These are phyloP conservation scores for Tribolium madens DNA, from an alignment of 1,140 invertebrate species.

Conservation along the genomic window DNA sequence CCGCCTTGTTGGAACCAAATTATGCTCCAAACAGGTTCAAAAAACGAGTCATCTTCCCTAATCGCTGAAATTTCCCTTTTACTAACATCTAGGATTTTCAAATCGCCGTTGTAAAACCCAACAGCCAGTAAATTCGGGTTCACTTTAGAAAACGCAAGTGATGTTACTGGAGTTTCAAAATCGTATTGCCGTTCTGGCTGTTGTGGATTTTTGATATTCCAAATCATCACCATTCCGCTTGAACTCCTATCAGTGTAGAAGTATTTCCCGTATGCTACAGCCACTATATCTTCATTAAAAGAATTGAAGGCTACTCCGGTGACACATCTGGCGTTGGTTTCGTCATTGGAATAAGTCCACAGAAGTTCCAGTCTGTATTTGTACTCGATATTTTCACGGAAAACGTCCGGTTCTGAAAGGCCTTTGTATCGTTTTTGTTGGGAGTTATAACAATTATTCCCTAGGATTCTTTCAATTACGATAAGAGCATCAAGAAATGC, in stretches of 20 bases:
- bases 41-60: conserved; percentile 66
- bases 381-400: conserved; percentile 72
- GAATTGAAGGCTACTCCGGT: conserved; percentile 74
- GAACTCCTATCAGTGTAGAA: conserved; percentile 66
- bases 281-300: conserved; percentile 73
- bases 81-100: conserved; percentile 78
- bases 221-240: conserved; percentile 80
- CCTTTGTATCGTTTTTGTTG: conserved; percentile 77
- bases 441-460: conserved; percentile 73
- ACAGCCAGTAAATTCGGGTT: conserved; percentile 67
- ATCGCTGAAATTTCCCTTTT: conserved; percentile 67
- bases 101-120: conserved; percentile 81
- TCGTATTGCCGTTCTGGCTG: conserved; percentile 80
- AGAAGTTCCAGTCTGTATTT: conserved; percentile 74
- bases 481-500: conserved; percentile 73
- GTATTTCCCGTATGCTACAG: conserved; percentile 77
- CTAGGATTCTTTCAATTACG: conserved; percentile 77
- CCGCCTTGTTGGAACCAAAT: conserved; percentile 69
- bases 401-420: conserved; percentile 67
- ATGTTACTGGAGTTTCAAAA: conserved; percentile 78
- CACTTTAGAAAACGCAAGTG: conserved; percentile 77
- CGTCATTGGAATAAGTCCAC: conserved; percentile 72
- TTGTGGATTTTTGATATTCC: conserved; percentile 88
- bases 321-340: conserved; percentile 67
- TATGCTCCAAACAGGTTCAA: conserved; percentile 76